Evolutionary conservation across 2,113 vertebrate species (phyloP), one percentile per base, ranked within the genome.

Genomic region (Dipodomys ordii): DNA sequence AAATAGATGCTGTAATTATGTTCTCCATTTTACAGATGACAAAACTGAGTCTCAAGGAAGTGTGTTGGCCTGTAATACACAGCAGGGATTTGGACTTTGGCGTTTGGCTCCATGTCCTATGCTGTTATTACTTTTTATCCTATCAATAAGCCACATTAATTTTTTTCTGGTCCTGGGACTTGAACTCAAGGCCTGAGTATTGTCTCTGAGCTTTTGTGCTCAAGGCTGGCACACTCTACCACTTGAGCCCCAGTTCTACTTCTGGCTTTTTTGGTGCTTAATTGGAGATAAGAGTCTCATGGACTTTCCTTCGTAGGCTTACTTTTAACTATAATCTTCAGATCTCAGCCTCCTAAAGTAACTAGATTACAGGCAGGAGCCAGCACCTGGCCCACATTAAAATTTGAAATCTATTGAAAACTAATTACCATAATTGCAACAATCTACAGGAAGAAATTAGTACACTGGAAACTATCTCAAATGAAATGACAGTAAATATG

Each of bases 341-440:
- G 49, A 49, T 49, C 49, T 49, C 49, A 49, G 49, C 53, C 53
- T 57, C 53, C 53, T 57, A 4, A 39, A 57, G 53, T 57, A 16
- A 57, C 53, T 16, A 16, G 53, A 57, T 13, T 57, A 57, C 15
- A 57, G 53, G 53, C 53, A 57, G 12, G 53, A 57, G 53, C 53
- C 53, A 57, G 15, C 53, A 57, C 53, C 53, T 57, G 53, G 53
- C 53, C 53, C 62, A 62, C 57, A 79, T 62, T 86, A 92, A 28
- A n/a, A 81, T 85, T 93, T 93, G 32, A 85, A 94, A 88, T 83
- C 30, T 35, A 69, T 5, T 92, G 46, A 32, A 95, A 92, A 80
- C 77, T 85, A 71, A 81, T 91, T 88, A 86, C 25, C 67, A 83
- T 77, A 85, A 84, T 93, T 89, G 23, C 20, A 78, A 93, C 62